Conservation (phyloP, 2,113 vertebrate genomes). For the Taxidea taxus region DNA sequence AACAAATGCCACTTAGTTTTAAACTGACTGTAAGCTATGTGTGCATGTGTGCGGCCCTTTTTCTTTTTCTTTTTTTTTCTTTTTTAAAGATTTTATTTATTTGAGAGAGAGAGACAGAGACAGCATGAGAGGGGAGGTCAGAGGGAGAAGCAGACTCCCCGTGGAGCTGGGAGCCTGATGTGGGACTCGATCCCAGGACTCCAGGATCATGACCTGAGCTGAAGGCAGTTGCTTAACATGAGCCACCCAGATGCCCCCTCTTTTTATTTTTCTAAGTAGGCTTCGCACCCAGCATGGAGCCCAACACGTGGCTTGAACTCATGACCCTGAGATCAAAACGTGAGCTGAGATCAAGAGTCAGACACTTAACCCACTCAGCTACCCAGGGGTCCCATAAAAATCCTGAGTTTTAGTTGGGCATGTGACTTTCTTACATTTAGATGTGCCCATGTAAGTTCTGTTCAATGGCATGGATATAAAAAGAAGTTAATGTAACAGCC, state of each 20-base stretch:
- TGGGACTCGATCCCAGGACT: no score
- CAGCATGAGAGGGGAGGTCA: no score
- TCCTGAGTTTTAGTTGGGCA: not conserved
- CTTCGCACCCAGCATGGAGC: not conserved
- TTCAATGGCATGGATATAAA: not conserved
- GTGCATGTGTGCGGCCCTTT: not conserved
- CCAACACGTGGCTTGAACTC: not conserved
- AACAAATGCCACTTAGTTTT: not conserved
- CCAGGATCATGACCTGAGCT: no score
- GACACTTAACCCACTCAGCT: not conserved
- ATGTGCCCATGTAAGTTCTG: not conserved
- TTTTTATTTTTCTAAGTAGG: not conserved
- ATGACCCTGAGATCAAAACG: no score
- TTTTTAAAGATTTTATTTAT: no score
- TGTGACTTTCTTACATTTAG: not conserved
- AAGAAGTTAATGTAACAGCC: not conserved
- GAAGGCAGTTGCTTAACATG: no score
- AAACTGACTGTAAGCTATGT: not conserved
- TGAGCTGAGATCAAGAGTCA: not conserved
- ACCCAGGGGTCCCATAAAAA: not conserved
- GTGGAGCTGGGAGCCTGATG: no score
- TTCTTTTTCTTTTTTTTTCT: no score
- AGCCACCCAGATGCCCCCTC: no score
- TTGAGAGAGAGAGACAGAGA: no score
- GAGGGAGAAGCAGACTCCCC: no score